phyloP scores from a whole-genome alignment of 2,888 invertebrate genomes.

The Calameuta pallipes region DNA sequence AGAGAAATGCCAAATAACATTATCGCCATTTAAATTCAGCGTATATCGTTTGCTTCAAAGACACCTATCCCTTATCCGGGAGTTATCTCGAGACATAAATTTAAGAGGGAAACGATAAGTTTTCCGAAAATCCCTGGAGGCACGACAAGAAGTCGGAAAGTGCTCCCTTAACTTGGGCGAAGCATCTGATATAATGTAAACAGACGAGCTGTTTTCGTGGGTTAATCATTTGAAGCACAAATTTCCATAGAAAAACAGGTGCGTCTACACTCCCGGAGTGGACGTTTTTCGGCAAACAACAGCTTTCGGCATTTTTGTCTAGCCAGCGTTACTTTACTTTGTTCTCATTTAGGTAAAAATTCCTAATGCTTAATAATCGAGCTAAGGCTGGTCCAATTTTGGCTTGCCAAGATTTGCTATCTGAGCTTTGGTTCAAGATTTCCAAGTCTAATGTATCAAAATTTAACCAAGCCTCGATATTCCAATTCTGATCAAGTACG shows the following conservation, averaged over 20 bases:
- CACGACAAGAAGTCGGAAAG: neutral
- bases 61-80: neutral
- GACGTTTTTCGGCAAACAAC: neutral
- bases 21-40: neutral
- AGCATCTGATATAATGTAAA: conserved; percentile 23
- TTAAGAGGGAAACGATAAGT: conserved; percentile 1
- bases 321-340: conserved; percentile 15
- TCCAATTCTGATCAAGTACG: neutral
- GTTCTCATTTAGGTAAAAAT: neutral
- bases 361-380: neutral
- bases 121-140: conserved; percentile 1
- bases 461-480: neutral
- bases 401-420: neutral
- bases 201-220: conserved; percentile 37
- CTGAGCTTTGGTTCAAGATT: neutral
- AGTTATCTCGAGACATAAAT: neutral
- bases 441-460: neutral
- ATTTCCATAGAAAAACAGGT: conserved; percentile 47
- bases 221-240: conserved; percentile 45
- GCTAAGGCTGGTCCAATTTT: neutral
- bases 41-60: neutral
- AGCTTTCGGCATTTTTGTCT: conserved; percentile 14
- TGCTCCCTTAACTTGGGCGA: conserved; percentile 9
- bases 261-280: neutral
- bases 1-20: neutral